Percentiles rank a stretch among this genome's conserved stretches.
Evolutionary conservation across 1,140 invertebrate genomes (phyloP).

Genomic region (Nebria ingens): DNA sequence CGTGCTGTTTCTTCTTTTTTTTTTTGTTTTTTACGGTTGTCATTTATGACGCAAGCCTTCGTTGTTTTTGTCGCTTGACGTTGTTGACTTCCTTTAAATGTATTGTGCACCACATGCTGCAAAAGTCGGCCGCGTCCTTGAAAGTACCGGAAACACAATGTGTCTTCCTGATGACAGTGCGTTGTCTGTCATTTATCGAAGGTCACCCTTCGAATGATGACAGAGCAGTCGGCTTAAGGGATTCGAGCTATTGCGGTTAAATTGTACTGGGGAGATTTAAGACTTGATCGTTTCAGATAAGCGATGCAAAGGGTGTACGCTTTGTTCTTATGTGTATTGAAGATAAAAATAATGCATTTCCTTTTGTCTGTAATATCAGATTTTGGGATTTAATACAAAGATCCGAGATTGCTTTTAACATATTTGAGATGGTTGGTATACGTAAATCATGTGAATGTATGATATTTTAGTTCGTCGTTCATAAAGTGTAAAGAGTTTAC

Average conservation of each 20-base stretch:
- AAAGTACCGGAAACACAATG: not conserved
- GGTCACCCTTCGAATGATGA: slow-evolving; percentile 1
- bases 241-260: not conserved
- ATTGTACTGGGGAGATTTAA: slow-evolving; percentile 3
- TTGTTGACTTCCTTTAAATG: not conserved
- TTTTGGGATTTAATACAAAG: too few relatives aligned
- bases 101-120: not conserved
- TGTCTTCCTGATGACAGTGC: not conserved
- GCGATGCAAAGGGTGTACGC: not conserved
- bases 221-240: not conserved
- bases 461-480: too few relatives aligned
- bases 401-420: too few relatives aligned
- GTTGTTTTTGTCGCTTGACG: not conserved
- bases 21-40: not conserved
- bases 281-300: not conserved
- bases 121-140: too few relatives aligned
- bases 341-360: too few relatives aligned
- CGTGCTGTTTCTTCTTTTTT: not conserved
- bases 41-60: not conserved
- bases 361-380: too few relatives aligned
- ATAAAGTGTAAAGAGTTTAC: too few relatives aligned
- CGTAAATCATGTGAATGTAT: too few relatives aligned
- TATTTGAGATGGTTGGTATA: too few relatives aligned
- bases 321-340: too few relatives aligned
- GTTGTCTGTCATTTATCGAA: not conserved